Base-by-base conservation (phyloP, 2,113 vertebrate genomes). In the Crotalus horridus region DNA sequence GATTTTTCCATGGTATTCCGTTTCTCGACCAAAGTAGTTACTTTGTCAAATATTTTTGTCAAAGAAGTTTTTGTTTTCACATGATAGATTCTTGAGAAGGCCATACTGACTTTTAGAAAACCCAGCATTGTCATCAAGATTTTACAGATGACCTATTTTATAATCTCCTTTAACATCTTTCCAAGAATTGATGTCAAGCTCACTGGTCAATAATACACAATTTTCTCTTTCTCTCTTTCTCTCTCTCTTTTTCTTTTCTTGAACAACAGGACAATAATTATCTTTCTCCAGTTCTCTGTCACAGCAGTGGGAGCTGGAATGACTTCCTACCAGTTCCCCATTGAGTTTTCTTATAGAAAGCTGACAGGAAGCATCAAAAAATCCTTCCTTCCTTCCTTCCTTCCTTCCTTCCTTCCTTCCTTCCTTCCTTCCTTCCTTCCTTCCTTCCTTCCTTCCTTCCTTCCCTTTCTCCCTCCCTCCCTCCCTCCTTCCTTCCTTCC, bases 401-500 rank as follows among this genome's bases (percentile, higher is more conserved):
- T 5, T 64, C 61, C 61, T n/a, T 24, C 58, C 58, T 59, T 24
- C 58, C 23, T 59, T 58, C 56, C 55, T 56, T 61, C 58, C 8
- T 59, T 26, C 23, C 2, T 59, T 6, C 58, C 7, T 59, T 2
- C 58, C 7, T 61, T 8, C 59, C 1, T 26, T 8, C 59, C 9
- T 61, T 24, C 59, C 3, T 26, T 7, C 58, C 2, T 59, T 7
- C 58, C 6, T 61, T 9, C 59, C 59, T 3, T 11, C 8, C 58
- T 3, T 9, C 7, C 58, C 1, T 8, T 2, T 8, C 6, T 26
- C 23, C 23, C 6, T 9, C 7, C 24, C 3, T 3, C 8, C 3
- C 1, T 1, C 24, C 24, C 2, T 12, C 59, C 26, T 2, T 1
- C 59, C 7, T 61, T 61, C 48, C 59, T 4, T 12, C 8, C 23